phyloP scores from a whole-genome alignment of 2,113 vertebrate genomes.

The Calidris pygmaea region DNA sequence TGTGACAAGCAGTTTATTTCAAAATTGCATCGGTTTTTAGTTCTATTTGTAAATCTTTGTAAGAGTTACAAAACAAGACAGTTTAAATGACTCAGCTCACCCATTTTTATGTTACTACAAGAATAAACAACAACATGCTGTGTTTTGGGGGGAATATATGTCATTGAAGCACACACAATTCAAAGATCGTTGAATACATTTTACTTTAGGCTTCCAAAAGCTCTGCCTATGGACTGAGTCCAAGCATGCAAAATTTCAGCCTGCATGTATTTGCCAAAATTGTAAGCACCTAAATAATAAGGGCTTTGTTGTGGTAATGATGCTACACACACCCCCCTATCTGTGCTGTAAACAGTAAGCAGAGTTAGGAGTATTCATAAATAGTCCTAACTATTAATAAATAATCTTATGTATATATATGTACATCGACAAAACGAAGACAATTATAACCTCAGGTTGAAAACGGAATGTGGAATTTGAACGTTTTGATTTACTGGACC shows the following conservation, averaged over 20 bases:
- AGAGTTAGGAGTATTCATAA: background rate
- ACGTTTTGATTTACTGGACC: background rate
- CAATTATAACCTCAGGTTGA: background rate
- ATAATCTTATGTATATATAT: background rate
- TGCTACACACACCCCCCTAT: background rate
- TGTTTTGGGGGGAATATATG: background rate
- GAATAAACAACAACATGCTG: background rate
- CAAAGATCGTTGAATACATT: background rate
- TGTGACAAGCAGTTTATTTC: background rate
- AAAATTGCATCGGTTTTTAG: background rate
- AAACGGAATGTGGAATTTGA: background rate
- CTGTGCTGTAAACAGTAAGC: background rate
- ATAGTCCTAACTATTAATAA: background rate
- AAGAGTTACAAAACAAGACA: conserved; percentile 12
- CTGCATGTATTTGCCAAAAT: background rate
- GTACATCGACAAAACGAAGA: background rate
- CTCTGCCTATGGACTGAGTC: background rate
- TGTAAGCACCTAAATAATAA: background rate
- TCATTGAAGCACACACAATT: background rate
- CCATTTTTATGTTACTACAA: background rate
- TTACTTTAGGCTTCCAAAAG: background rate
- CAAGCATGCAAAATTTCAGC: background rate
- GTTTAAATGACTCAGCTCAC: conserved; percentile 14
- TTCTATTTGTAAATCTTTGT: background rate
- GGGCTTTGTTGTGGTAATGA: background rate